Evolutionary conservation across 2,888 invertebrate species (phyloP).

Genomic region (Lasioglossum morio): DNA sequence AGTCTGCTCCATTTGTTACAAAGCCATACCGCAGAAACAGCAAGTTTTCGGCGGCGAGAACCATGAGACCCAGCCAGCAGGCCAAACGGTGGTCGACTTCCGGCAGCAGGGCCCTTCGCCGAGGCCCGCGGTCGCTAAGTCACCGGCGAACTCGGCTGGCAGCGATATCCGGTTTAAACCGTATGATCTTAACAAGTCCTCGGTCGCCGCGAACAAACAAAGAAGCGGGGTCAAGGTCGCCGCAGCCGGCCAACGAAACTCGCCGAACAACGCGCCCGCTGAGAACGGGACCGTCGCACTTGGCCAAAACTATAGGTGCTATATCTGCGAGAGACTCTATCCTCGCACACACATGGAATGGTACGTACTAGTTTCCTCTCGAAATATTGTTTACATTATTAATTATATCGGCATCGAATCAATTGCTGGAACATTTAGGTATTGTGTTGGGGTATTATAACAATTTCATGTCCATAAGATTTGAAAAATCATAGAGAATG

Average conservation of each 20-base stretch:
- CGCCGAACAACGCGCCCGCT: constrained; percentile 80
- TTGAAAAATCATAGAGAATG: too few species aligned
- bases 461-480: too few species aligned
- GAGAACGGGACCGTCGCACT: constrained; percentile 80
- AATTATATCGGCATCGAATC: too few species aligned
- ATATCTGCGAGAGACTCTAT: constrained; percentile 92
- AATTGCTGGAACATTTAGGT: too few species aligned
- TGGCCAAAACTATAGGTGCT: constrained; percentile 87
- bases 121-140: constrained; percentile 86
- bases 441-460: too few species aligned
- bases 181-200: constrained; percentile 86
- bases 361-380: constrained; percentile 77
- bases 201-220: constrained; percentile 84
- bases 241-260: constrained; percentile 80
- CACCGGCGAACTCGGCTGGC: constrained; percentile 85
- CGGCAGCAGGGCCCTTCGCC: constrained; percentile 82
- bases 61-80: constrained; percentile 84
- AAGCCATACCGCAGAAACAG: constrained; percentile 91
- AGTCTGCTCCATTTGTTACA: constrained; percentile 95
- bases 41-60: constrained; percentile 89
- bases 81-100: constrained; percentile 76
- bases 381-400: too few species aligned
- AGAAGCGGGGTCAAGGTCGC: constrained; percentile 83
- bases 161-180: constrained; percentile 88
- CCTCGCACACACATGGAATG: constrained; percentile 93